phyloP scores from a whole-genome alignment of 2,113 vertebrate species.

The Hemiscyllium ocellatum region DNA sequence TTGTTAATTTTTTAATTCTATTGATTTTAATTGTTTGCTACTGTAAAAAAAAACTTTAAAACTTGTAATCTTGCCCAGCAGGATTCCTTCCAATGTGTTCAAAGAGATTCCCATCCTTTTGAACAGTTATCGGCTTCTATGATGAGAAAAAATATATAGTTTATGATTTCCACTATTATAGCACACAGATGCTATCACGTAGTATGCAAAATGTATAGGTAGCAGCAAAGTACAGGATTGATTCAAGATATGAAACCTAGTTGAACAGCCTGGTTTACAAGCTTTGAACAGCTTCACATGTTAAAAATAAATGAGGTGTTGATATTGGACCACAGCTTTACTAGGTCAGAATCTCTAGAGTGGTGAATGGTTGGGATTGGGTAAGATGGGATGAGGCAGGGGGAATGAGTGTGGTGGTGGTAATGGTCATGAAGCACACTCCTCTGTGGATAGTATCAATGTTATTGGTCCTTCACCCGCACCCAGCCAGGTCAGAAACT shows the following conservation, averaged over 20 bases:
- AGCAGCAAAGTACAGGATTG: neutral
- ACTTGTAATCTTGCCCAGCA: neutral
- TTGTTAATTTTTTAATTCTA: neutral
- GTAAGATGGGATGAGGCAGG: neutral
- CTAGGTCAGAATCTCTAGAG: neutral
- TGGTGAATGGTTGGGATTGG: neutral
- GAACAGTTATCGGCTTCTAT: too few relatives aligned
- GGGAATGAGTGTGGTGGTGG: neutral
- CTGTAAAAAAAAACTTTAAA: too few relatives aligned
- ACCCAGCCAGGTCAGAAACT: too few relatives aligned
- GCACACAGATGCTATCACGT: neutral
- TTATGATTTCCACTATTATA: neutral
- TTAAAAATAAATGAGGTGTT: neutral
- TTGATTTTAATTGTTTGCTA: too few relatives aligned
- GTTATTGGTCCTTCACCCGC: too few relatives aligned
- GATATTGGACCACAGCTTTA: neutral
- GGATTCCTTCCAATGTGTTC: neutral
- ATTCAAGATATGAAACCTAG: neutral
- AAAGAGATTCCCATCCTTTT: too few relatives aligned
- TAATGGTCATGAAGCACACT: too few relatives aligned
- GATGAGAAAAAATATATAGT: neutral
- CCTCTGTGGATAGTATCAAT: neutral
- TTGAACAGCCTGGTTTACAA: neutral
- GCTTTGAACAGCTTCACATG: neutral
- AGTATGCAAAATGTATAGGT: neutral